A percentile compares a stretch with the other conserved stretches of the same genome.
phyloP scores from a whole-genome alignment of 37 sponge, comb jelly and placozoan species.

The Geodia barretti region DNA sequence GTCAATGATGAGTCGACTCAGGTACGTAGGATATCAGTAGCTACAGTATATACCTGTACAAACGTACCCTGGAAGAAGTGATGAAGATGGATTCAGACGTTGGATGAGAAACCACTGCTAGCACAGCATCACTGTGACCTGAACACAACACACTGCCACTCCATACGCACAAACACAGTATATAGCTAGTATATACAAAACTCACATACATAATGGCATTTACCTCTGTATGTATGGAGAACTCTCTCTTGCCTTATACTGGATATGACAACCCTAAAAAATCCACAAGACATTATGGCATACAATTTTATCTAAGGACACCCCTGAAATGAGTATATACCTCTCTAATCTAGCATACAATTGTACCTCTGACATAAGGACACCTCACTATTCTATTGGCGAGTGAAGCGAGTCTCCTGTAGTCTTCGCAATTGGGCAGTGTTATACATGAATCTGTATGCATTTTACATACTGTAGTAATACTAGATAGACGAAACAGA shows the following conservation, averaged over 20 bases:
- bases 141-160: too few species aligned
- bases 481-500: not conserved
- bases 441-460: too few species aligned
- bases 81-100: constrained; percentile 9
- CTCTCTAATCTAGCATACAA: too few species aligned
- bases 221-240: constrained; percentile 27
- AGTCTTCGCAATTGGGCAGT: too few species aligned
- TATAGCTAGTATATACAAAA: not conserved
- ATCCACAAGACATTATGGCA: too few species aligned
- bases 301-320: too few species aligned
- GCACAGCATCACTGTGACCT: constrained; percentile 35
- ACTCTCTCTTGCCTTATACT: not conserved
- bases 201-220: not conserved
- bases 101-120: constrained; percentile 30
- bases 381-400: too few species aligned
- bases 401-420: too few species aligned
- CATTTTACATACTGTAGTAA: not conserved
- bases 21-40: not conserved
- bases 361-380: too few species aligned
- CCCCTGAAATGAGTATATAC: too few species aligned
- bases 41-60: not conserved
- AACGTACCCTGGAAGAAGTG: constrained; percentile 42
- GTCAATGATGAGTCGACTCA: too few species aligned
- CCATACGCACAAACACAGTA: too few species aligned
- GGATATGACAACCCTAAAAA: constrained; percentile 31